Conservation (phyloP, 30 jellyfish, hydroid and myxozoan species). For the Hydractinia echinata region DNA sequence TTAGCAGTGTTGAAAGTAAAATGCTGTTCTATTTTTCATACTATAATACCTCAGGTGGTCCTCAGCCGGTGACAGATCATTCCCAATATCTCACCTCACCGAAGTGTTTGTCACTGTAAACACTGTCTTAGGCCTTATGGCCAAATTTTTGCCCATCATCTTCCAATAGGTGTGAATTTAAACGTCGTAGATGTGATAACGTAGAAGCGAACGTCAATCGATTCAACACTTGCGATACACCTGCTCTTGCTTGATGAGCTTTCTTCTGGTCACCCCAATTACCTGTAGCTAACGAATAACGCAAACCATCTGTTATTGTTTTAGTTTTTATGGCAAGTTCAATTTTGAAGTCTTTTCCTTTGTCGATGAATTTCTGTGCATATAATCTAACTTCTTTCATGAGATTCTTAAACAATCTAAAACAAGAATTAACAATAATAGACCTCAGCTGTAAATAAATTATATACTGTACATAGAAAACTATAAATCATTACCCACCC, state of each 20-base stretch:
- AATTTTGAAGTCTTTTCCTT: slow-evolving; percentile 92
- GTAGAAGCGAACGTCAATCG: slow-evolving; percentile 98
- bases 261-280: slow-evolving; percentile 99
- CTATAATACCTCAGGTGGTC: slow-evolving; percentile 93
- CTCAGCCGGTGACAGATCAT: slow-evolving; percentile 99
- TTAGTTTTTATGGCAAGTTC: slow-evolving; percentile 91
- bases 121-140: slow-evolving; percentile 99
- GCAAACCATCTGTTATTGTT: slow-evolving; percentile 92
- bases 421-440: neutral
- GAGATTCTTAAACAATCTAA: slow-evolving; percentile 80
- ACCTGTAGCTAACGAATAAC: slow-evolving; percentile 99
- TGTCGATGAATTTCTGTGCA: slow-evolving; percentile 88
- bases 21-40: neutral
- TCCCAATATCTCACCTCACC: no score
- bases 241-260: slow-evolving; percentile 99
- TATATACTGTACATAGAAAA: neutral
- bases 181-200: slow-evolving; percentile 92
- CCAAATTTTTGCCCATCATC: slow-evolving; percentile 99
- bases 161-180: slow-evolving; percentile 99
- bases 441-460: neutral
- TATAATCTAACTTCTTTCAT: slow-evolving; percentile 84
- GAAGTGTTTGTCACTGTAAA: no score
- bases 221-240: slow-evolving; percentile 98
- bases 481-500: slow-evolving; percentile 49
- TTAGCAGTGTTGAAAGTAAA: neutral